These are phyloP conservation scores for Deilephila elpenor DNA, from an alignment of 2,888 invertebrate species.

Conservation along the genomic window DNA sequence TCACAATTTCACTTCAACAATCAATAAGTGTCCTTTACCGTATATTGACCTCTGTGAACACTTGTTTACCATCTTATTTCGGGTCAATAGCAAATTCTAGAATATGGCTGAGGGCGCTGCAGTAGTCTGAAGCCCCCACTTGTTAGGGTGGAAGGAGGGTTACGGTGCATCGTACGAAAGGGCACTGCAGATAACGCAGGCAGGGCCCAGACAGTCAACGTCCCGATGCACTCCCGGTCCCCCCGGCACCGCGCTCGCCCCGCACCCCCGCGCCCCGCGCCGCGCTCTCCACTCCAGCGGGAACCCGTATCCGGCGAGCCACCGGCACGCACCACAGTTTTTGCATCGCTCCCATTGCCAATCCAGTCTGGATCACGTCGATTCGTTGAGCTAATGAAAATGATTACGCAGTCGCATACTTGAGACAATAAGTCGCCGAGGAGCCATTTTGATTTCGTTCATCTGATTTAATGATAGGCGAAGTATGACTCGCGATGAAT, in stretches of 20 bases:
- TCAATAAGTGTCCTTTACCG: slow-evolving; percentile 31
- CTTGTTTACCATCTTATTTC: slow-evolving; percentile 70
- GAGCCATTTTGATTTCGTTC: slow-evolving; percentile 28
- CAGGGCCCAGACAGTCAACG: slow-evolving; percentile 83
- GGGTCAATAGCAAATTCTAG: slow-evolving; percentile 77
- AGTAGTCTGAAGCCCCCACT: slow-evolving; percentile 65
- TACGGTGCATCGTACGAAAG: slow-evolving; percentile 83
- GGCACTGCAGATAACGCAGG: slow-evolving; percentile 83
- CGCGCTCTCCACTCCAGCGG: slow-evolving; percentile 57
- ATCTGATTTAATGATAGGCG: slow-evolving; percentile 29
- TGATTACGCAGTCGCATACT: slow-evolving; percentile 74
- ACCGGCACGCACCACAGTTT: slow-evolving; percentile 63
- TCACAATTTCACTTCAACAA: neutral
- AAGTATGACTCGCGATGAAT: neutral
- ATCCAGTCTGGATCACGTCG: slow-evolving; percentile 55
- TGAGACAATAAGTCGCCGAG: slow-evolving; percentile 60
- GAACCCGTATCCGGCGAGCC: slow-evolving; percentile 75
- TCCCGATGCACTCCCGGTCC: slow-evolving; percentile 77
- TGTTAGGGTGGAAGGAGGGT: slow-evolving; percentile 73
- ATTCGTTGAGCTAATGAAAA: slow-evolving; percentile 74
- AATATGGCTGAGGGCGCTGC: slow-evolving; percentile 68
- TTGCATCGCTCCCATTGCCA: slow-evolving; percentile 61
- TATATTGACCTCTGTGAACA: slow-evolving; percentile 50
- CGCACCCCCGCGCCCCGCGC: slow-evolving; percentile 46
- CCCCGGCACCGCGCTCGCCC: slow-evolving; percentile 46